Base-by-base conservation (phyloP, 2,113 vertebrate genomes). In the Prionailurus bengalensis region DNA sequence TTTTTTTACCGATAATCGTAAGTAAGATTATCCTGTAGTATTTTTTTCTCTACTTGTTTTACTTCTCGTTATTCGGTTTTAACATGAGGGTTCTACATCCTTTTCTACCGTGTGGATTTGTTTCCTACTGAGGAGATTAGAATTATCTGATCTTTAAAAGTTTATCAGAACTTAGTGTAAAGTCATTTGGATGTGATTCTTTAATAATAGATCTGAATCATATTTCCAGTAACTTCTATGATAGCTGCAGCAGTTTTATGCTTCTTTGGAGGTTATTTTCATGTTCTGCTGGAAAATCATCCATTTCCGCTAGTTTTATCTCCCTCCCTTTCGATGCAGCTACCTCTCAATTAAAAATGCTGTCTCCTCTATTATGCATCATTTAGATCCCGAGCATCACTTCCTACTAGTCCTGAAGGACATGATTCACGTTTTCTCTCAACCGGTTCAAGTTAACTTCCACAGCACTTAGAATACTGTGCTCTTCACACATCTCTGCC, bases 141-240 rank as follows among this genome's bases (percentile, higher is more conserved):
- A 86, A 97, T 81, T 42, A 86, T 33, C 70, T 84, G 23, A 71
- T 92, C 29, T 87, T 84, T 70, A 76, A 96, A 92, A 19, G 3
- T 42, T 83, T 42, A 87, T 63, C 48, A 76, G 19, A 94, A 94
- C 84, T 96, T 19, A 63, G 14, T 73, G 25, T 15, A 85, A 91
- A 81, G 31, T 42, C 68, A 80, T 51, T 45, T 68, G 51, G 4
- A 73, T 21, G 27, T 48, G 45, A 83, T 87, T 83, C 70, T n/a
- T 78, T 78, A 92, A 82, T 80, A 81, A 88, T 3, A 91, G 4
- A 79, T 39, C 61, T 39, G 73, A 79, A 45, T 45, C 17, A n/a
- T 90, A 92, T 93, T 84, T 81, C 92, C 68, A 96, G 51, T 21
- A 70, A 63, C 0, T 88, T 91, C 29, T 55, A 66, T 9, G 14